These are phyloP conservation scores for Aphyosemion australe DNA, from an alignment of 2,113 vertebrate genomes.

Conservation along the genomic window DNA sequence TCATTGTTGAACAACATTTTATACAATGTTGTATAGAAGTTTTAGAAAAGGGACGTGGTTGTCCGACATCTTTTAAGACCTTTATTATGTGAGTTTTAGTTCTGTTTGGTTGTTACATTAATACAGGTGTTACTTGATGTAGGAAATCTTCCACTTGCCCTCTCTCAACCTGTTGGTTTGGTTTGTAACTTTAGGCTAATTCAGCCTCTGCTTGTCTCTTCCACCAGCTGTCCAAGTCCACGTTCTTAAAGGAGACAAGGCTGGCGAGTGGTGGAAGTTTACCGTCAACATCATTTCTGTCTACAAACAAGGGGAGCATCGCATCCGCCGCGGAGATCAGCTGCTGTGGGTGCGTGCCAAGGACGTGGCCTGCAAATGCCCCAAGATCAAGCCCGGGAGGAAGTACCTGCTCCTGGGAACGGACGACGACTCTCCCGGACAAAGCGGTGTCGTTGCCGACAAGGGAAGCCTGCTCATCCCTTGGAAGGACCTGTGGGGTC, in stretches of 20 bases:
- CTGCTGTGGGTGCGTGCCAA: conserved; percentile 96
- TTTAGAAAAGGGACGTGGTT: conserved; percentile 5
- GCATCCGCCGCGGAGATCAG: conserved; percentile 96
- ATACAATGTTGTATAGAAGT: background rate
- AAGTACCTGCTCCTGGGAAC: conserved; percentile 95
- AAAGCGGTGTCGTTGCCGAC: conserved; percentile 95
- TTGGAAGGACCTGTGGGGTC: conserved; percentile 98
- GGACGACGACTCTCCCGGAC: conserved; percentile 91
- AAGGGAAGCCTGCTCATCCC: conserved; percentile 97
- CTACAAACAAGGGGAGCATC: conserved; percentile 94
- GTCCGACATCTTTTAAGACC: background rate
- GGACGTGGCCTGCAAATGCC: conserved; percentile 96
- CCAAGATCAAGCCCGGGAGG: conserved; percentile 94
- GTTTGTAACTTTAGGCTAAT: background rate
- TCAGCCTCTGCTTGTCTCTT: conserved; percentile 11
- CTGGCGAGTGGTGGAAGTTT: conserved; percentile 99
- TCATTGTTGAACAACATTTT: background rate
- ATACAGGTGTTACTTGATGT: no score
- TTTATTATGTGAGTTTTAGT: background rate
- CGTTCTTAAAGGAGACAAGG: conserved; percentile 92
- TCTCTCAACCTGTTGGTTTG: no score
- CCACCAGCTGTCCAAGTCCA: conserved; percentile 92
- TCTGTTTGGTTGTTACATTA: no score
- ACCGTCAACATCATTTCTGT: conserved; percentile 97
- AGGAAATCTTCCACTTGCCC: no score